Percentiles rank a stretch among this genome's conserved stretches.
phyloP scores from a whole-genome alignment of 2,113 vertebrate species.

The Pao palembangensis region DNA sequence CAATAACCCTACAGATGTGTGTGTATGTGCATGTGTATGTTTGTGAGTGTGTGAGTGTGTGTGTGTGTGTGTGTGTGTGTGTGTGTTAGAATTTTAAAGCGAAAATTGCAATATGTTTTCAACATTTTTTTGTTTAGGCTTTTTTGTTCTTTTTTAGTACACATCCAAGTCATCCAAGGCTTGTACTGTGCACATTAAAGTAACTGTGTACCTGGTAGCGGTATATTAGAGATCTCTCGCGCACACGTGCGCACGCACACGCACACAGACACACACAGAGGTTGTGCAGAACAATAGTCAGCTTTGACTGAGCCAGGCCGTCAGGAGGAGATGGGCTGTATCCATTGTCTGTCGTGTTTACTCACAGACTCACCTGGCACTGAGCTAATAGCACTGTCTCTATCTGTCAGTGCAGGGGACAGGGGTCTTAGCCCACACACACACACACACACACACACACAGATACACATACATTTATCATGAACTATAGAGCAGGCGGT shows the following conservation, averaged over 20 bases:
- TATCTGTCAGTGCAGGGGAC: constrained; percentile 64
- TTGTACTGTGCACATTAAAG: constrained; percentile 1
- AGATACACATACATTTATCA: not conserved
- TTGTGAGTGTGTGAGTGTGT: too few relatives aligned
- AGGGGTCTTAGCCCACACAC: constrained; percentile 51
- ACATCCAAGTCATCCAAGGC: constrained; percentile 9
- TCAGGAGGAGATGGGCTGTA: constrained; percentile 66
- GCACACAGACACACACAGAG: constrained; percentile 11
- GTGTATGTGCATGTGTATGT: too few relatives aligned
- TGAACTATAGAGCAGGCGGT: not conserved
- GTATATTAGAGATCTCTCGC: constrained; percentile 19
- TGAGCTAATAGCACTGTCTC: constrained; percentile 70
- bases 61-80: too few relatives aligned
- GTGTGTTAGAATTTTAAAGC: too few relatives aligned
- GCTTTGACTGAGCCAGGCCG: constrained; percentile 60
- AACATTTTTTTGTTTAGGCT: too few relatives aligned
- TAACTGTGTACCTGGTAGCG: constrained; percentile 20
- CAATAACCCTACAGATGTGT: too few relatives aligned
- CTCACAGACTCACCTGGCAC: constrained; percentile 71
- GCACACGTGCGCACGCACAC: constrained; percentile 3
- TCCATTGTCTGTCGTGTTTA: constrained; percentile 74
- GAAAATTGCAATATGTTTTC: too few relatives aligned
- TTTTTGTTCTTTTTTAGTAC: too few relatives aligned
- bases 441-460: constrained; percentile 35
- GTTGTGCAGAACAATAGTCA: constrained; percentile 58